phyloP scores from a whole-genome alignment of 2,888 invertebrate species.

The Desoria tigrina region DNA sequence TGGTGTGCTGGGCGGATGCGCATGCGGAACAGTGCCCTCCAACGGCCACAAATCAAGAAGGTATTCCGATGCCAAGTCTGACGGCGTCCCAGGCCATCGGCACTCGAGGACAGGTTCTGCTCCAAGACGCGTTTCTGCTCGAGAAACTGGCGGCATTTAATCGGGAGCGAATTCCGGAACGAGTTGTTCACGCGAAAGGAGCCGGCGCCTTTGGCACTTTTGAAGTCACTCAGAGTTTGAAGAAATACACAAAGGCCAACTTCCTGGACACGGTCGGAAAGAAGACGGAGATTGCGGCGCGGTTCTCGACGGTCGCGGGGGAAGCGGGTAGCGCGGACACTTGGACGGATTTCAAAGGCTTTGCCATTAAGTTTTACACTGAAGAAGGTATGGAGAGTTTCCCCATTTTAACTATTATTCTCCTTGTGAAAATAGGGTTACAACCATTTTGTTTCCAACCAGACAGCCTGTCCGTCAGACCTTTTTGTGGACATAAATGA shows the following conservation, averaged over 20 bases:
- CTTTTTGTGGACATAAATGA: no score
- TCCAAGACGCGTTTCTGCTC: conserved; percentile 79
- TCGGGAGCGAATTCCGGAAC: conserved; percentile 90
- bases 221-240: conserved; percentile 59
- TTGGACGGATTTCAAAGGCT: conserved; percentile 60
- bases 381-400: no score
- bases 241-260: conserved; percentile 74
- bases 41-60: conserved; percentile 4
- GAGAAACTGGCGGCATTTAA: conserved; percentile 82
- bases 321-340: conserved; percentile 69
- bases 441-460: no score
- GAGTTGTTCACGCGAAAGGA: conserved; percentile 95
- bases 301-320: conserved; percentile 84
- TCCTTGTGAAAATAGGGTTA: no score
- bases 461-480: no score
- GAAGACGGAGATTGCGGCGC: conserved; percentile 73
- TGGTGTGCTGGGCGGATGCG: background rate
- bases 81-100: conserved; percentile 70
- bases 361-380: conserved; percentile 90
- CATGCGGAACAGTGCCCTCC: no score
- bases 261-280: conserved; percentile 77
- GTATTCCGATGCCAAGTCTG: conserved; percentile 13
- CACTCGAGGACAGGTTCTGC: conserved; percentile 77
- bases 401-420: no score
- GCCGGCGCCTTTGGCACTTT: conserved; percentile 62